Base-by-base conservation (phyloP, 1,140 invertebrate genomes). In the Orius insidiosus region DNA sequence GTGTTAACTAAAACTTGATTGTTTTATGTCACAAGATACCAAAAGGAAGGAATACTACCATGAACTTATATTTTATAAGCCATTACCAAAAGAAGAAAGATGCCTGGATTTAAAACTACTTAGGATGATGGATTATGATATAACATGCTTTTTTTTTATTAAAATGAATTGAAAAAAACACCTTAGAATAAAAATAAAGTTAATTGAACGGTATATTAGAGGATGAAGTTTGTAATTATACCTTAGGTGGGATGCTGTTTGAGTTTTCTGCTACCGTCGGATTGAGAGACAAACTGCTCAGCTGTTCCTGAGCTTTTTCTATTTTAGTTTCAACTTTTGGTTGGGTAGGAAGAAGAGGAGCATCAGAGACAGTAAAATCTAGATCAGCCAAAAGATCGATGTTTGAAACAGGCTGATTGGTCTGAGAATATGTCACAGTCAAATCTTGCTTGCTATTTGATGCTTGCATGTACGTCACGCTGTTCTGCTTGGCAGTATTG, bases 331-430 rank as follows among this genome's bases (percentile, higher is more conserved):
- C 13, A 5, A 32, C 24, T 15, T 38, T 30, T 8, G 44, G 70
- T 58, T 76, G 68, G 3, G 24, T 24, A 0, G 77, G 78, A 46
- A 72, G 66, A 16, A 80, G 58, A 39, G 79, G 71, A 50, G 73
- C 70, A 59, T 81, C 70, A 60, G 75, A 71, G 41, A 82, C 69
- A 49, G 71, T 70, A 48, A 84, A 76, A 57, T 87, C 83, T 13
- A 86, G 68, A 40, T 78, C 82, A 1, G 80, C 74, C 1, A 86
- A 58, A 30, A 86, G 63, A 63, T 87, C 82, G 30, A 85, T 70
- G 52, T 80, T 78, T 1, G 76, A 68, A 9, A 60, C 69, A 8
- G 45, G 32, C 30, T 44, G 38, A 9, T 32, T 32, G 24, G 19
- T 13, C 45, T 44, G 46, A 18, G 41, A 45, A 38, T 24, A 48